Evolutionary conservation across 2,888 invertebrate genomes (phyloP), one percentile per base, ranked within the genome.

Genomic region (Pollenia amentaria): DNA sequence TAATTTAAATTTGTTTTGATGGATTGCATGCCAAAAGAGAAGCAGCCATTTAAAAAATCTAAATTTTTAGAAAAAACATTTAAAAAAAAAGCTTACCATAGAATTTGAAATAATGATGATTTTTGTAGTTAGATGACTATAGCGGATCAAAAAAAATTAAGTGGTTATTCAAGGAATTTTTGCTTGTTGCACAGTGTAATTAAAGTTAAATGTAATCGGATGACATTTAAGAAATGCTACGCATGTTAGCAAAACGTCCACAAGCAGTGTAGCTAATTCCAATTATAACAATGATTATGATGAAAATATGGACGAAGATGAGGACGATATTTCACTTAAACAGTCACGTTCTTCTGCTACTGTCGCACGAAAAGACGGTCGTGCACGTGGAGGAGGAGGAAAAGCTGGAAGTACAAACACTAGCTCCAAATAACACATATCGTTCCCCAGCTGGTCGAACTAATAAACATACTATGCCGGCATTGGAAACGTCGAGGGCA

Each of bases 81-180:
- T n/a, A n/a, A n/a, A n/a, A n/a, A n/a, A n/a, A n/a, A n/a, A n/a
- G n/a, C n/a, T n/a, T n/a, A n/a, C n/a, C n/a, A n/a, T n/a, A n/a
- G n/a, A n/a, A n/a, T n/a, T n/a, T n/a, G n/a, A n/a, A n/a, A n/a
- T n/a, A n/a, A n/a, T 64, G 16, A 21, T 42, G 18, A 73, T n/a
- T n/a, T n/a, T n/a, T n/a, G n/a, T 44, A 21, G 14, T 9, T 21
- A 14, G 42, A 53, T 76, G 62, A 60, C 94, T 3, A 94, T 94
- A 89, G 94, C 93, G 0, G 90, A 94, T 65, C 92, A 94, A 1
- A 18, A 94, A 94, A 83, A 94, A 94, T 14, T 91, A 93, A 2
- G 92, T 95, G 4, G 94, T 94, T 53, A 92, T 92, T 0, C 94
- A 94, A 88, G 1, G 89, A 90, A 10, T 91, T n/a, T n/a, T n/a